These are phyloP conservation scores for Nannobrachium achirus DNA, from an alignment of 2,113 vertebrate genomes.

Conservation along the genomic window DNA sequence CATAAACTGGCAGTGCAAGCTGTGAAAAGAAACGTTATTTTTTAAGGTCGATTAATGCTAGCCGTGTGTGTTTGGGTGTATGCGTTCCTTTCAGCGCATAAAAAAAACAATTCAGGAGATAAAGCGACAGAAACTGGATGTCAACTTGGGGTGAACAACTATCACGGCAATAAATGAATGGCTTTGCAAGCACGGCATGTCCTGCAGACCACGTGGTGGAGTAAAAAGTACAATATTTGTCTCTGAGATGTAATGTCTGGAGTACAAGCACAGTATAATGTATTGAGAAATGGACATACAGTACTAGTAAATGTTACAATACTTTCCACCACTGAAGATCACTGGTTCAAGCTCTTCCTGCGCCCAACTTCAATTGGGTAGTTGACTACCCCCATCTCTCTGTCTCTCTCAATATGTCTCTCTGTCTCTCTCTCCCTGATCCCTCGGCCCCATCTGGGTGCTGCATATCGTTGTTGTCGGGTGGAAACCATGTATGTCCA, in stretches of 20 bases:
- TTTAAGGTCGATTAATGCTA: neutral
- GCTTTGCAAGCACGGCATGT: neutral
- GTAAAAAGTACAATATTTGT: too few species aligned
- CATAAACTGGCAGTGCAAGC: neutral
- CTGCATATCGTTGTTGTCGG: too few species aligned
- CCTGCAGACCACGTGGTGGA: conserved; percentile 4
- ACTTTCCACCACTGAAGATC: too few species aligned
- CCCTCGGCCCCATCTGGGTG: too few species aligned
- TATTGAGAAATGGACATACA: too few species aligned
- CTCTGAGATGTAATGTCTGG: too few species aligned
- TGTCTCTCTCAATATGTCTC: neutral
- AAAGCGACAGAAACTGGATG: neutral
- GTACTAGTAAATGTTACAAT: too few species aligned
- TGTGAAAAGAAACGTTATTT: neutral
- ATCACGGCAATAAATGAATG: neutral
- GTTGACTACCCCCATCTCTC: neutral
- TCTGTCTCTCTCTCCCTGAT: neutral
- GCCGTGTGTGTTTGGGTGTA: neutral
- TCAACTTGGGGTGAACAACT: neutral
- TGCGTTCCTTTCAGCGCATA: neutral
- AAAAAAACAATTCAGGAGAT: neutral
- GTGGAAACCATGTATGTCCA: too few species aligned
- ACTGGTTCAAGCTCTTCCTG: too few species aligned
- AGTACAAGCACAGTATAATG: too few species aligned
- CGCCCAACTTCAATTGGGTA: neutral